These are phyloP conservation scores for Arctia plantaginis DNA, from an alignment of 2,888 invertebrate genomes.

Conservation along the genomic window DNA sequence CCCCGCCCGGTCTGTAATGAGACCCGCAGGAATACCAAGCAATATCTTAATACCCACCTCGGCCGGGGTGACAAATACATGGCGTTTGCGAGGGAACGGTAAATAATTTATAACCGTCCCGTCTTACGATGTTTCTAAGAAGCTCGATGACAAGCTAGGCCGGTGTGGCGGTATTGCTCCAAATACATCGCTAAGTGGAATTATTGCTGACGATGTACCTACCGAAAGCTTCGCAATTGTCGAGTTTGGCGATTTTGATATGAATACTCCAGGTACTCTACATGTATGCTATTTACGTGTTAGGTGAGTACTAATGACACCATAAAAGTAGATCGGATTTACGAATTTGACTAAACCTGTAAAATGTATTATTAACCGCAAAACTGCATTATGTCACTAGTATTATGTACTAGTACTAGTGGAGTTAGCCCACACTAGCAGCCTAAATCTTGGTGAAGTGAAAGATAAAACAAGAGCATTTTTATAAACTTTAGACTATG, in stretches of 20 bases:
- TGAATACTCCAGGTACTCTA: slow-evolving; percentile 55
- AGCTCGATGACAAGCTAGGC: slow-evolving; percentile 72
- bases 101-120: slow-evolving; percentile 82
- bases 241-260: slow-evolving; percentile 61
- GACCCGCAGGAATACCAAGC: slow-evolving; percentile 82
- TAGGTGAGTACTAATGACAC: slow-evolving; percentile 59
- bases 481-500: too few species aligned
- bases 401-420: too few species aligned
- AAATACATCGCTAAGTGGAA: slow-evolving; percentile 64
- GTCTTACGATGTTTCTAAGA: slow-evolving; percentile 71
- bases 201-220: slow-evolving; percentile 71
- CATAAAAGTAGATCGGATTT: slow-evolving; percentile 66
- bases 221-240: slow-evolving; percentile 58
- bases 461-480: too few species aligned
- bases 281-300: slow-evolving; percentile 69
- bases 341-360: slow-evolving; percentile 60
- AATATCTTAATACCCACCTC: slow-evolving; percentile 84
- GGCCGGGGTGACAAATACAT: slow-evolving; percentile 82
- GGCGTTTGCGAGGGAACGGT: slow-evolving; percentile 79
- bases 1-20: slow-evolving; percentile 78
- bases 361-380: background rate
- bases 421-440: too few species aligned
- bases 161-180: slow-evolving; percentile 63
- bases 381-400: background rate
- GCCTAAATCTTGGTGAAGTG: too few species aligned